A percentile compares a stretch with the other conserved stretches of the same genome.
phyloP scores from a whole-genome alignment of 2,113 vertebrate species.

The Bothrops jararaca region DNA sequence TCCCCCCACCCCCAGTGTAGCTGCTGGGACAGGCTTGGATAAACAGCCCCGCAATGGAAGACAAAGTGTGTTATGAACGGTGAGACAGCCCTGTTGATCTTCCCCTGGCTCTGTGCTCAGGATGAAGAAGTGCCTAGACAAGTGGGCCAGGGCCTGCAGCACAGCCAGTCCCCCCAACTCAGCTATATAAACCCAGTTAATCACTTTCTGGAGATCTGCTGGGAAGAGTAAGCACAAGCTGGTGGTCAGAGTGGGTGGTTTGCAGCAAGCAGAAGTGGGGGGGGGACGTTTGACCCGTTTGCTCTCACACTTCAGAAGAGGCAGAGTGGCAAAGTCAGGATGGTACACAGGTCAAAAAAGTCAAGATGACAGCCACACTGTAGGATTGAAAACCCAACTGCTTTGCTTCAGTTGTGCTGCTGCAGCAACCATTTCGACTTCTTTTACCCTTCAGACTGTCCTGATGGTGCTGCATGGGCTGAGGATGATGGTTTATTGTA shows the following conservation, averaged over 20 bases:
- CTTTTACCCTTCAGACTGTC: neutral
- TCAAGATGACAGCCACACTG: neutral
- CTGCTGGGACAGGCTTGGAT: neutral
- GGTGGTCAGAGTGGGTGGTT: neutral
- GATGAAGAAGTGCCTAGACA: neutral
- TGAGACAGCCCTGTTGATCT: neutral
- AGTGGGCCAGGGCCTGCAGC: neutral
- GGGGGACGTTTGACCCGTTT: rapidly evolving
- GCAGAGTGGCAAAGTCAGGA: neutral
- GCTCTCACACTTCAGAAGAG: neutral
- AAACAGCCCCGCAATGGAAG: neutral
- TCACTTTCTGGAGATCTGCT: neutral
- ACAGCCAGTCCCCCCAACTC: neutral
- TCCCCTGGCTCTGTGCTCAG: neutral
- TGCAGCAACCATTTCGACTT: neutral
- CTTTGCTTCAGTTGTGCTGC: too few species aligned
- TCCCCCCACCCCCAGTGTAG: neutral
- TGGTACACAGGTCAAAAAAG: neutral
- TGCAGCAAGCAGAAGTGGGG: neutral
- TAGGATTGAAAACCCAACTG: neutral
- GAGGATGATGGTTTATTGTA: neutral
- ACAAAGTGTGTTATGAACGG: neutral
- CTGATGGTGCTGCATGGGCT: neutral
- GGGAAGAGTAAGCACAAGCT: neutral
- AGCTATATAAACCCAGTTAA: neutral